These are phyloP conservation scores for Echeneis naucrates DNA, from an alignment of 2,797 vertebrate species.

Conservation along the genomic window DNA sequence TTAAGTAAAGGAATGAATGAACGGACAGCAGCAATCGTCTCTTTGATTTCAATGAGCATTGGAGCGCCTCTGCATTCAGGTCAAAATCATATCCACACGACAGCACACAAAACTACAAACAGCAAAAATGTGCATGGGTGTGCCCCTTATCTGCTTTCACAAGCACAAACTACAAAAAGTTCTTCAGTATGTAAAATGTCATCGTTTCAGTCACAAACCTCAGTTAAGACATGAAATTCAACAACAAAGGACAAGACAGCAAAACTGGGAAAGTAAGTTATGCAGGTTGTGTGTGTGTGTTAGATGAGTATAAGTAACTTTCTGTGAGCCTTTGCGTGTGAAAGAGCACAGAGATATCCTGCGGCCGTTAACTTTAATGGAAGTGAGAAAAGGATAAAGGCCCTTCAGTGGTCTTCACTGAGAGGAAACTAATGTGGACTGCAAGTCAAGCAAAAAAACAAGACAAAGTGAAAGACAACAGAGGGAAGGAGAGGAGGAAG, in stretches of 20 bases:
- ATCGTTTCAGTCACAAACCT: not conserved
- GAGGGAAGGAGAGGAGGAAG: constrained; percentile 1
- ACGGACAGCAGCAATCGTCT: not conserved
- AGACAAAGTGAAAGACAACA: constrained; percentile 36
- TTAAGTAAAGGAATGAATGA: constrained; percentile 1
- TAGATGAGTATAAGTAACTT: constrained; percentile 9
- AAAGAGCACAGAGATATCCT: constrained; percentile 33
- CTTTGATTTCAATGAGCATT: not conserved
- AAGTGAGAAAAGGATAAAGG: constrained; percentile 46
- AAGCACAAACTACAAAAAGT: constrained; percentile 14
- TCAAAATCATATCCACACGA: constrained; percentile 23
- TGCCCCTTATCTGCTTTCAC: not conserved
- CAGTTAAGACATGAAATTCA: not conserved
- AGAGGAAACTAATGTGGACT: constrained; percentile 35
- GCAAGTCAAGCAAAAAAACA: constrained; percentile 46
- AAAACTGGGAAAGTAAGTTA: not conserved
- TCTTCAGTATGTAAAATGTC: not conserved
- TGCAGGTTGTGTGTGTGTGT: not conserved
- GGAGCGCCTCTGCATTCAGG: not conserved
- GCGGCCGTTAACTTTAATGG: constrained; percentile 44
- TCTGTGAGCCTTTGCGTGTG: not conserved
- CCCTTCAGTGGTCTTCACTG: constrained; percentile 20
- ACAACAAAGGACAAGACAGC: not conserved
- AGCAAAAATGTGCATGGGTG: constrained; percentile 9
- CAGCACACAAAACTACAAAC: not conserved